Evolutionary conservation across 2,113 vertebrate genomes (phyloP), one percentile per base, ranked within the genome.

Genomic region (Xiphophorus hellerii): DNA sequence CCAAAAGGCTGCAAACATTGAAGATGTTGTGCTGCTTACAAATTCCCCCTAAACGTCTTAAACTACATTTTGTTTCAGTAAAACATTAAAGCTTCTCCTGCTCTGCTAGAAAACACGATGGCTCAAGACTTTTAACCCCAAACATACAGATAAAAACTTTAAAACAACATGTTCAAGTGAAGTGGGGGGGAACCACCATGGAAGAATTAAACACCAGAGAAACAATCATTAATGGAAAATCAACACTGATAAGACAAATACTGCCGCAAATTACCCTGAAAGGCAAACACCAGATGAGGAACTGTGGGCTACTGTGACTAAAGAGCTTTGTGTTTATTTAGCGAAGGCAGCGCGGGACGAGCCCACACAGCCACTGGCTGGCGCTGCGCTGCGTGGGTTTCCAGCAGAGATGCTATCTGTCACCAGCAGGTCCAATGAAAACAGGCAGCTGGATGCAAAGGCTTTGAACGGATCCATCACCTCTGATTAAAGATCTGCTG

Each of bases 341-440:
- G 33, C 65, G 63, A 87, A 66, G 71, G 63, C 31, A 72, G 68
- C 22, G 20, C 58, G 33, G 73, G 83, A 79, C 35, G 80, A 17
- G n/a, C 79, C 73, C 63, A 69, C 27, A 63, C 44, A 35, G 39
- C 69, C 70, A 39, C 82, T 73, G 76, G 74, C 77, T 87, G 86
- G 87, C 28, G 60, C 80, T 71, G 35, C 30, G 51, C 80, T 71
- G 33, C 28, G 76, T 75, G 73, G 89, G 82, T 78, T 74, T 28
- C 73, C 48, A 81, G 67, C 75, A 71, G 42, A 88, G 83, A 89
- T 88, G 82, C 76, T 85, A 90, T 84, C 86, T 79, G 71, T 51
- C 73, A 51, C 42, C 39, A 61, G 78, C 69, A 69, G 62, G 65
- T 91, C 81, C 85, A 92, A 91, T 78, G 35, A 86, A 91, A 91